Conservation (phyloP, 2,797 vertebrate species). For the Phalloptychus januarius region DNA sequence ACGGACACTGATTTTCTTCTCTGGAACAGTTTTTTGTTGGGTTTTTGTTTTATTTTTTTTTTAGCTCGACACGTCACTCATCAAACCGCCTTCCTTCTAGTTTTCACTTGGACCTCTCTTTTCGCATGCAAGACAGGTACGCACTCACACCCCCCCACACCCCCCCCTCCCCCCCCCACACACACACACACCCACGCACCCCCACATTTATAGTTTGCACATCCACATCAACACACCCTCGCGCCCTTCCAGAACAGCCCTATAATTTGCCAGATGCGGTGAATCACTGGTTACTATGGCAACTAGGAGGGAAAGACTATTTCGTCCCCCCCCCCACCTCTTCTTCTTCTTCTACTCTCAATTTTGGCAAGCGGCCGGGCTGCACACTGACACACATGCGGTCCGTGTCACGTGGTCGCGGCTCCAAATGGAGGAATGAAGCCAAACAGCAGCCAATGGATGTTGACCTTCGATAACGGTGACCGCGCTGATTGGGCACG, state of each 20-base stretch:
- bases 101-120: constrained; percentile 57
- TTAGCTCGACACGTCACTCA: constrained; percentile 38
- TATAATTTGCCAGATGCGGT: constrained; percentile 81
- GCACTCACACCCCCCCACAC: constrained; percentile 30
- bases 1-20: background rate
- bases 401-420: constrained; percentile 37
- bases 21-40: constrained; percentile 24
- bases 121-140: constrained; percentile 69
- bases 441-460: constrained; percentile 46
- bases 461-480: constrained; percentile 19
- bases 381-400: constrained; percentile 29
- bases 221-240: constrained; percentile 38
- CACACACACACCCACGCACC: constrained; percentile 15
- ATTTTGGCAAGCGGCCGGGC: constrained; percentile 63
- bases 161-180: constrained; percentile 47
- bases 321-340: too few species aligned
- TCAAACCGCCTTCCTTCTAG: constrained; percentile 40
- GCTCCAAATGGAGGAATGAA: constrained; percentile 34
- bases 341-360: constrained; percentile 52
- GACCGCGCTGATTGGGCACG: constrained; percentile 28
- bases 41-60: constrained; percentile 6
- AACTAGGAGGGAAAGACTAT: constrained; percentile 70
- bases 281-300: constrained; percentile 79
- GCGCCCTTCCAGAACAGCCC: constrained; percentile 74
- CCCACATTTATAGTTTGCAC: constrained; percentile 26